Percentiles rank a stretch among this genome's conserved stretches.
Evolutionary conservation across 2,888 invertebrate species (phyloP).

Genomic region (Ichneumoninae sp.): DNA sequence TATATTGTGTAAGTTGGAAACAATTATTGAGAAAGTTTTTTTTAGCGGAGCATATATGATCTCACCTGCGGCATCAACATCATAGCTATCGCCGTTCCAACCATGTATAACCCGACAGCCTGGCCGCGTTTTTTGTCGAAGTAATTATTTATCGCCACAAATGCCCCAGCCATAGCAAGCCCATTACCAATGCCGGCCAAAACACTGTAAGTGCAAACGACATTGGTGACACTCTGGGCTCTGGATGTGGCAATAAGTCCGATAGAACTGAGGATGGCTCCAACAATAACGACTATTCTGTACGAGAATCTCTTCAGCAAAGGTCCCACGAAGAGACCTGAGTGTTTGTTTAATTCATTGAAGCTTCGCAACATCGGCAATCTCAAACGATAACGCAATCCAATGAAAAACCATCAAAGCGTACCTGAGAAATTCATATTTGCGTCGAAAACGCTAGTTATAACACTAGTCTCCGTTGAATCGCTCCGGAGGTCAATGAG

Average conservation of each 20-base stretch:
- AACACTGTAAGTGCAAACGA: constrained; percentile 83
- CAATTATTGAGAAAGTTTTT: neutral
- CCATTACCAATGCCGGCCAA: constrained; percentile 88
- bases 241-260: constrained; percentile 84
- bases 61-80: constrained; percentile 90
- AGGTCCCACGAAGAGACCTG: constrained; percentile 85
- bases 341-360: constrained; percentile 63
- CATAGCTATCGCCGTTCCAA: constrained; percentile 92
- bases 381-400: neutral
- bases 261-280: constrained; percentile 81
- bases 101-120: constrained; percentile 92
- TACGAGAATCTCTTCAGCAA: constrained; percentile 83
- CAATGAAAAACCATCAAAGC: constrained; percentile 11
- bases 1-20: neutral
- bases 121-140: constrained; percentile 91
- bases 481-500: constrained; percentile 89
- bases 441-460: constrained; percentile 91
- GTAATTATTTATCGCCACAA: constrained; percentile 92
- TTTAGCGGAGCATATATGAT: neutral
- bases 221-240: constrained; percentile 81
- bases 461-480: constrained; percentile 91
- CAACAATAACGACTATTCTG: constrained; percentile 82
- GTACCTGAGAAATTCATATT: constrained; percentile 91
- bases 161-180: constrained; percentile 90
- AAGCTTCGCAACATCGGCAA: constrained; percentile 9